These are phyloP conservation scores for Galeopterus variegatus DNA, from an alignment of 2,113 vertebrate species.

Conservation along the genomic window DNA sequence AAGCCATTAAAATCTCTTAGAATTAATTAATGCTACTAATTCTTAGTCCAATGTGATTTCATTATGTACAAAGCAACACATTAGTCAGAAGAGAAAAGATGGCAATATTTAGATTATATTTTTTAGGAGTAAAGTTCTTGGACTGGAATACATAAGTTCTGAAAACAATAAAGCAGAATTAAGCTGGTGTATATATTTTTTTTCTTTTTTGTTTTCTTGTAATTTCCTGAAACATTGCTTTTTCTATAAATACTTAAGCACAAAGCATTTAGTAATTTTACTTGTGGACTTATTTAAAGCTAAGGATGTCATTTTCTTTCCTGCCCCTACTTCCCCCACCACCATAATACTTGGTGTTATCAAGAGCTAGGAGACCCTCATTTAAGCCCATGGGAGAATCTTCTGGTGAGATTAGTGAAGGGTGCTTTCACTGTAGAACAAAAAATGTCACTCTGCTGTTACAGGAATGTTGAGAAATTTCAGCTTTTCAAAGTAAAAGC, in stretches of 20 bases:
- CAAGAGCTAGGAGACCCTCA: neutral
- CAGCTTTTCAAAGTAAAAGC: slow-evolving; percentile 59
- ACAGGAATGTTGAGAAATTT: slow-evolving; percentile 28
- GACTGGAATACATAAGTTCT: neutral
- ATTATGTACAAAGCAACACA: neutral
- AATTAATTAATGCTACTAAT: neutral
- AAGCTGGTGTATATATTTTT: neutral
- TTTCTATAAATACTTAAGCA: slow-evolving; percentile 57
- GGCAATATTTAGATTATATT: neutral
- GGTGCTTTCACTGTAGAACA: slow-evolving; percentile 5
- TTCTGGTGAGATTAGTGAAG: neutral
- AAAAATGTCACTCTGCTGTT: neutral
- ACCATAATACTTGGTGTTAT: neutral
- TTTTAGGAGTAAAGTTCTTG: neutral
- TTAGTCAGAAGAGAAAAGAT: neutral
- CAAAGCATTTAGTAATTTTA: neutral
- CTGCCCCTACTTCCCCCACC: neutral
- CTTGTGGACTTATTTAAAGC: slow-evolving; percentile 11
- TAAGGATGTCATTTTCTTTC: neutral
- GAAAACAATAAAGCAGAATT: neutral
- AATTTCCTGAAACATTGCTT: neutral
- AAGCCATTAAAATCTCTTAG: neutral
- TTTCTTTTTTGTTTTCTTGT: neutral
- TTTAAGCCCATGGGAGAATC: neutral
- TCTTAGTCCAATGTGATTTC: neutral